A percentile compares a stretch with the other conserved stretches of the same genome.
These are phyloP conservation scores for Caenorhabditis elegans DNA, from an alignment of 1,140 invertebrate genomes.

Conservation along the genomic window WBcel235 BX284605.5:8937001-8937500, in stretches of 20 bases:
- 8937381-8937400: not conserved
- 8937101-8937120: not conserved
- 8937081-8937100: slow-evolving; percentile 17
- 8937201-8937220: no score
- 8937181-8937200: not conserved
- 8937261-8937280: not conserved
- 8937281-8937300: not conserved
- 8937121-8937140: not conserved
- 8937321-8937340: not conserved
- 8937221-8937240: slow-evolving; percentile 6
- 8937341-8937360: not conserved
- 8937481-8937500: not conserved
- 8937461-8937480: not conserved
- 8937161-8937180: not conserved
- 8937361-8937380: not conserved
- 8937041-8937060: not conserved
- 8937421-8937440: not conserved
- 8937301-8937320: not conserved
- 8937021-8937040: not conserved
- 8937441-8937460: slow-evolving; percentile 7
- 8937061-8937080: slow-evolving; percentile 27
- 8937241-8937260: not conserved
- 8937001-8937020: slow-evolving; percentile 19
- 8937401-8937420: slow-evolving; percentile 24
- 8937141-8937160: slow-evolving; percentile 24